Evolutionary conservation across 2,113 vertebrate genomes (phyloP).

Genomic region (Gasterosteus nipponicus): DNA sequence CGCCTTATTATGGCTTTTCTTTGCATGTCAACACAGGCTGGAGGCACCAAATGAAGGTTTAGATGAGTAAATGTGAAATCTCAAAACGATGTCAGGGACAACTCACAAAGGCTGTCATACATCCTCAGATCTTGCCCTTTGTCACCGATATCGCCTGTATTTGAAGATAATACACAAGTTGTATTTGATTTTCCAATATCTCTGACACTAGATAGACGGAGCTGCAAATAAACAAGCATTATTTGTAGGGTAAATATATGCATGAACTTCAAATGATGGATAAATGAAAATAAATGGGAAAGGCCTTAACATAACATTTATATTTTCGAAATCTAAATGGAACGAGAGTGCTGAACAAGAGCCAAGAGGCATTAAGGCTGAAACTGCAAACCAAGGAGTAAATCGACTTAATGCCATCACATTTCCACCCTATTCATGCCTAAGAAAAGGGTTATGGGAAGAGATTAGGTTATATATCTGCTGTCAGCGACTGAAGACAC

Average conservation of each 20-base stretch:
- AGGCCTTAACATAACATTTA: constrained; percentile 75
- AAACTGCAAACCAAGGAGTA: constrained; percentile 81
- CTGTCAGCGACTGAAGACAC: constrained; percentile 78
- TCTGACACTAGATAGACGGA: constrained; percentile 62
- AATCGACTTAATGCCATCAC: constrained; percentile 84
- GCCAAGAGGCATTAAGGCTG: constrained; percentile 79
- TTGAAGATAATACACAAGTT: constrained; percentile 78
- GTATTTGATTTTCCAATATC: constrained; percentile 72
- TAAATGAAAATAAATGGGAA: constrained; percentile 76
- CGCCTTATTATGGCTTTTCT: constrained; percentile 61
- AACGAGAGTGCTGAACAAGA: constrained; percentile 77
- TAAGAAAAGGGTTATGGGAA: constrained; percentile 79
- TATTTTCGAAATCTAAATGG: constrained; percentile 77
- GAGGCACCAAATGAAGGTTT: constrained; percentile 76
- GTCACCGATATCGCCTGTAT: constrained; percentile 66
- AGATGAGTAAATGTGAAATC: constrained; percentile 74
- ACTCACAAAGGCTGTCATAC: constrained; percentile 58
- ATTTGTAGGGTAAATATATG: constrained; percentile 75
- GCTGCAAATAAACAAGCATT: constrained; percentile 80
- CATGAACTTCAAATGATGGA: constrained; percentile 79
- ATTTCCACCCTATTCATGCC: constrained; percentile 80
- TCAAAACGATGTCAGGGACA: constrained; percentile 65
- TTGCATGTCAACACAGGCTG: constrained; percentile 66
- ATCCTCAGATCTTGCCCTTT: constrained; percentile 71
- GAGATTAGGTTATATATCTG: constrained; percentile 80